Evolutionary conservation across 37 sponge, comb jelly and placozoan species (phyloP), one percentile per base, ranked within the genome.

Genomic region (Oopsacas minuta): DNA sequence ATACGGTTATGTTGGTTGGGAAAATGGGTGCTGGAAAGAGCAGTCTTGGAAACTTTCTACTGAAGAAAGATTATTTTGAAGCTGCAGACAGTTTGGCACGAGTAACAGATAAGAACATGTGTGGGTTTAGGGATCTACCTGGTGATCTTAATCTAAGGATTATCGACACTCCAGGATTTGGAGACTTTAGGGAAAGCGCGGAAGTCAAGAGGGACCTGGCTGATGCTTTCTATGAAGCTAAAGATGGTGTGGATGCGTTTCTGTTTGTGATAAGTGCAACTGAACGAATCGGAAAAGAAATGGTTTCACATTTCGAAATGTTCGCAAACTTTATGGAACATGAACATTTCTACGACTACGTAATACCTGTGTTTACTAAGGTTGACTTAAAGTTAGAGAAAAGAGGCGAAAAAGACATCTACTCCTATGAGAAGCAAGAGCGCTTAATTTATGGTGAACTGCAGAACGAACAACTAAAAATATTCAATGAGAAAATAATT

Each of bases 121-220:
- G 75, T 61, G 17, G 28, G 30, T 61, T 25, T 61, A 61, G 17
- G 75, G 93, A 96, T 38, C 94, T 96, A 5, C 96, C 93, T 49
- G 96, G 96, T 35, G 96, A 94, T 15, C 91, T 92, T 36, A 90
- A 90, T 5, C 88, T 96, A 36, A 90, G 91, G 46, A 20, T 96
- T 52, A 92, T 96, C 5, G 96, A 94, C 37, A 61, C 75, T 32
- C 75, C 75, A 20, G 75, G 75, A 12, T 61, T 61, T 61, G 75
- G 75, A 61, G 75, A 61, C 30, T 61, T 61, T 12, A 61, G 75
- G 75, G 20, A 10, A 34, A 61, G 75, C 22, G 22, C 22, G 28
- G 30, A 61, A n/a, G 75, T 61, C 32, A 61, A 61, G 22, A 61
- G 75, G 28, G 75, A 61, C 75, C 22, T 61, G 30, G 75, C 75